Evolutionary conservation across 1,140 invertebrate genomes (phyloP).

Genomic region (Drosophila navojoa): DNA sequence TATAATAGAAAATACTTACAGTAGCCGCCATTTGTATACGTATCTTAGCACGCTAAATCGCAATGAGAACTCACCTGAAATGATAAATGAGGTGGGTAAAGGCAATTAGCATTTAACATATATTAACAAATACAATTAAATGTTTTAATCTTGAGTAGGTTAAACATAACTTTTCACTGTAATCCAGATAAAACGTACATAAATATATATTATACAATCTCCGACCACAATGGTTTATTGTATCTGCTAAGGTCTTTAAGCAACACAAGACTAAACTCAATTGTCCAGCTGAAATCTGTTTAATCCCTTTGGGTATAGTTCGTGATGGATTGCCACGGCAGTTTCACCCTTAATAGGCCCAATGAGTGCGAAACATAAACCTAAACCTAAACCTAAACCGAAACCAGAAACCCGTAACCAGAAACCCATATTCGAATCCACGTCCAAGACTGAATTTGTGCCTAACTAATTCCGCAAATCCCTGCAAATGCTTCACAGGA

Average conservation of each 20-base stretch:
- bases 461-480: constrained; percentile 68
- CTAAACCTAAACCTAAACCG: neutral
- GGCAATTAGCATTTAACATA: constrained; percentile 15
- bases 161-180: too few relatives aligned
- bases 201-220: neutral
- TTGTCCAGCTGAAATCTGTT: constrained; percentile 18
- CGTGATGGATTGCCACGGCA: constrained; percentile 36
- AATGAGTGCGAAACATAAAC: constrained; percentile 8
- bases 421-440: neutral
- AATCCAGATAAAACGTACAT: too few relatives aligned
- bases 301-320: constrained; percentile 22
- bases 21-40: constrained; percentile 43
- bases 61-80: constrained; percentile 66
- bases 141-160: too few relatives aligned
- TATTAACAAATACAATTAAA: neutral
- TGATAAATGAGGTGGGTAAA: constrained; percentile 19
- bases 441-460: constrained; percentile 28
- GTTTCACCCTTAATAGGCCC: constrained; percentile 44
- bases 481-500: constrained; percentile 73
- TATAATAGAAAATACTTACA: constrained; percentile 61
- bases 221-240: neutral
- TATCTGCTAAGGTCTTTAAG: neutral
- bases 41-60: constrained; percentile 13
- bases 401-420: neutral
- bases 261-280: constrained; percentile 4